Conservation (phyloP, 2,113 vertebrate species). For the Cyanoramphus novaezelandiae region DNA sequence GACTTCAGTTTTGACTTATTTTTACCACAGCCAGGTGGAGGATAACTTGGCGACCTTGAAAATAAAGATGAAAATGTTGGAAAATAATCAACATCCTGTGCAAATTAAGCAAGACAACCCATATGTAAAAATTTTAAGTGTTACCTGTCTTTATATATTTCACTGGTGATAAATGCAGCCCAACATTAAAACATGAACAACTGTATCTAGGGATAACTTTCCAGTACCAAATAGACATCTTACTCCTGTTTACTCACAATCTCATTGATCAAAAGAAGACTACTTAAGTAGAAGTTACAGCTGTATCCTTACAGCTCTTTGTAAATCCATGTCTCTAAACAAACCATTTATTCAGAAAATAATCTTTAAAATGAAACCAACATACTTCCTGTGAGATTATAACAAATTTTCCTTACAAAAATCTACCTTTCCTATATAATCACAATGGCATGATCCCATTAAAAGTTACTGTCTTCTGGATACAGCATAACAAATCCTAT, state of each 20-base stretch:
- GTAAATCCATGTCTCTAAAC: not conserved
- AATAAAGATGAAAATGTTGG: not conserved
- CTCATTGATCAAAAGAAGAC: not conserved
- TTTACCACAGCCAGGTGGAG: constrained; percentile 88
- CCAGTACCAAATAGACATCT: not conserved
- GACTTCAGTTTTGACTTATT: constrained; percentile 88
- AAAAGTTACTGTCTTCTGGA: not conserved
- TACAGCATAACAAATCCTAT: not conserved
- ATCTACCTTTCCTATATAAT: not conserved
- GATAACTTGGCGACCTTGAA: constrained; percentile 89
- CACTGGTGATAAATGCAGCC: not conserved
- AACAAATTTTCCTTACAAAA: not conserved
- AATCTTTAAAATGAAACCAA: not conserved
- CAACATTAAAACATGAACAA: not conserved
- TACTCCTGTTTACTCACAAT: not conserved
- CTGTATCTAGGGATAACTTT: not conserved
- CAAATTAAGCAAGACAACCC: not conserved
- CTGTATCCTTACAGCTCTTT: not conserved
- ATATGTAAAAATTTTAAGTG: not conserved
- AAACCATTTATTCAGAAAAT: not conserved
- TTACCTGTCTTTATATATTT: not conserved
- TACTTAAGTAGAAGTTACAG: not conserved
- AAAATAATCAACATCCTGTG: not conserved
- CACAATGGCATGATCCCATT: not conserved
- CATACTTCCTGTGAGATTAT: not conserved